Base-by-base conservation (phyloP, 2,797 vertebrate genomes). In the Nannoperca obscura region DNA sequence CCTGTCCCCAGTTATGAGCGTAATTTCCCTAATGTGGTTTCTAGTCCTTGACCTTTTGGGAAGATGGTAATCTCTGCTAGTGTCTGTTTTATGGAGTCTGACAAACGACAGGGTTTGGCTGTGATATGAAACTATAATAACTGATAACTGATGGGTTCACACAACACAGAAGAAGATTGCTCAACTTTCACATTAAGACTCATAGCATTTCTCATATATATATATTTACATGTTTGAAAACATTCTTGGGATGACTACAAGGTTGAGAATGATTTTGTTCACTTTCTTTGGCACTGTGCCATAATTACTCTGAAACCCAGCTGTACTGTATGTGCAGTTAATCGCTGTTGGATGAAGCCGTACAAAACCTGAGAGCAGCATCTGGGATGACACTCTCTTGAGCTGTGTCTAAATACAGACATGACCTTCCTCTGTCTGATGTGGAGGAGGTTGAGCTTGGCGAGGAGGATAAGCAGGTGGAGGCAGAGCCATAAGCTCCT, bases 371-470 rank as follows among this genome's bases (percentile, higher is more conserved):
- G 67, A 86, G 54, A 82, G 73, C 71, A 67, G 68, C 80, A 84
- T 77, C 84, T 72, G 66, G 67, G 72, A 46, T 4, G 7, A 50
- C 68, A 9, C 57, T 73, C 83, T 79, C 81, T 38, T 65, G 76
- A 77, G 73, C 81, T 53, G 72, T 52, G 57, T 88, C 82, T 74
- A 86, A 91, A 91, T 82, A 74, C 81, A 80, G 83, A 80, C 58
- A 4, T 58, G 83, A 88, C 86, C 80, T 88, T 89, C 65, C 76
- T 86, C 76, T 53, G 58, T 60, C 63, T 75, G 79, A 68, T 27
- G 14, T 17, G 5, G 42, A 44, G 24, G 69, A 84, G 82, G 68
- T 61, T 36, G 71, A 69, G 47, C 74, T 80, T 8, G 68, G 74
- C 46, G 52, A 22, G 59, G 55, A 78, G 70, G 80, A 54, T 63